Conservation (phyloP, 53 echinoderm and acorn worm genomes). For the Holothuria scabra region DNA sequence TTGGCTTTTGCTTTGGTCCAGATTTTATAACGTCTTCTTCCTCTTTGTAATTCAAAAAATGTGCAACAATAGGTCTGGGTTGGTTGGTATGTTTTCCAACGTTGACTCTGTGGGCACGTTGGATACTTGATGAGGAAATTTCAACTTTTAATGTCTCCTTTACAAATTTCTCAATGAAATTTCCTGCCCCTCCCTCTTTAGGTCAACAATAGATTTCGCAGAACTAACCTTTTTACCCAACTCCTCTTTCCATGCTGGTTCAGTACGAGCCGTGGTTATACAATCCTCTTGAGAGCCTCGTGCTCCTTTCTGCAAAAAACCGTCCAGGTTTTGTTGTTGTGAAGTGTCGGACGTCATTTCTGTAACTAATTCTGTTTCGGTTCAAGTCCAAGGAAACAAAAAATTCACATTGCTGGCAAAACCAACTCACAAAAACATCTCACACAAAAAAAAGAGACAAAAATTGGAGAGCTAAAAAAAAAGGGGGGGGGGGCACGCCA, state of each 20-base stretch:
- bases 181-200: not conserved
- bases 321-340: not conserved
- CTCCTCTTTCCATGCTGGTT: constrained; percentile 4
- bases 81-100: not conserved
- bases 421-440: no score
- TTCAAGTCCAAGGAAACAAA: not conserved
- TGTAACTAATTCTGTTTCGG: not conserved
- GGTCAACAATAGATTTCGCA: constrained; percentile 5
- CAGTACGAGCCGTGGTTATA: not conserved
- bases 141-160: not conserved
- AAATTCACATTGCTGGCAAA: no score
- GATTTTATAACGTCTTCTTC: not conserved
- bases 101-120: not conserved
- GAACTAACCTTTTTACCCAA: not conserved
- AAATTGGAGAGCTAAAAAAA: no score
- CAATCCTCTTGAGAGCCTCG: not conserved
- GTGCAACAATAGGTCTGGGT: not conserved
- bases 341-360: not conserved
- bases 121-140: not conserved
- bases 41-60: constrained; percentile 10
- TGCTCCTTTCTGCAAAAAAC: not conserved
- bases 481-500: no score
- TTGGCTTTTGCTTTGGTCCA: not conserved
- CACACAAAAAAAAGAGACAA: no score
- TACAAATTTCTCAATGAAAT: not conserved